Conservation (phyloP, 2,888 invertebrate species). For the Patella ulyssiponensis region DNA sequence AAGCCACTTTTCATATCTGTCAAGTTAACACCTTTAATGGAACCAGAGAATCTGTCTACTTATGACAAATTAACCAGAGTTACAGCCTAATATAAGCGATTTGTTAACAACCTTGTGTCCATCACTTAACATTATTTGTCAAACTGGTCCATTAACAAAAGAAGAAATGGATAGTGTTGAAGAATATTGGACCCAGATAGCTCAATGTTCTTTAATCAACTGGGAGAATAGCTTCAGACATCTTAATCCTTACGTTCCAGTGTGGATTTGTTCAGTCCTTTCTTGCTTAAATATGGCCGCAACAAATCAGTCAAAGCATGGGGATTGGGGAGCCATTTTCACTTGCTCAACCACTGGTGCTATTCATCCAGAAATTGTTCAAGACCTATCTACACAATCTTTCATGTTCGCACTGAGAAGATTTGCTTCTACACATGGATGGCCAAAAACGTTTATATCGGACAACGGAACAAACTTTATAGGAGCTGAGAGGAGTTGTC, state of each 20-base stretch:
- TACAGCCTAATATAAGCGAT: constrained; percentile 18
- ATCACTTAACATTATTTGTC: background rate
- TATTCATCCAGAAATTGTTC: constrained; percentile 29
- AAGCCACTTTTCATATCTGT: background rate
- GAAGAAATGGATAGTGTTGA: constrained; percentile 6
- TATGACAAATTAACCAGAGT: constrained; percentile 18
- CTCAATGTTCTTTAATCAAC: constrained; percentile 11
- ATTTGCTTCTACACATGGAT: constrained; percentile 23
- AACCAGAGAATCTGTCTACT: constrained; percentile 11
- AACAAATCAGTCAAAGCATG: constrained; percentile 21
- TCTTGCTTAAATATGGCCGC: constrained; percentile 20
- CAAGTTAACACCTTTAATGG: constrained; percentile 2
- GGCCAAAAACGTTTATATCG: constrained; percentile 26
- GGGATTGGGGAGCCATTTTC: constrained; percentile 23
- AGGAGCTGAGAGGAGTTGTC: constrained; percentile 17
- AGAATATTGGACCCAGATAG: constrained; percentile 13
- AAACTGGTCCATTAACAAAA: background rate
- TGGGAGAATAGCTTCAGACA: constrained; percentile 5
- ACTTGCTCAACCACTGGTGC: constrained; percentile 24
- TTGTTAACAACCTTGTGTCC: background rate
- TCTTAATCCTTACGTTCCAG: constrained; percentile 16
- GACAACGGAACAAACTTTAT: constrained; percentile 22
- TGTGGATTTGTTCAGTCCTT: constrained; percentile 21
- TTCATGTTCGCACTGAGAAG: constrained; percentile 27
- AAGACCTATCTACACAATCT: constrained; percentile 23